These are phyloP conservation scores for Dynastes tityus DNA, from an alignment of 2,888 invertebrate species.

Conservation along the genomic window DNA sequence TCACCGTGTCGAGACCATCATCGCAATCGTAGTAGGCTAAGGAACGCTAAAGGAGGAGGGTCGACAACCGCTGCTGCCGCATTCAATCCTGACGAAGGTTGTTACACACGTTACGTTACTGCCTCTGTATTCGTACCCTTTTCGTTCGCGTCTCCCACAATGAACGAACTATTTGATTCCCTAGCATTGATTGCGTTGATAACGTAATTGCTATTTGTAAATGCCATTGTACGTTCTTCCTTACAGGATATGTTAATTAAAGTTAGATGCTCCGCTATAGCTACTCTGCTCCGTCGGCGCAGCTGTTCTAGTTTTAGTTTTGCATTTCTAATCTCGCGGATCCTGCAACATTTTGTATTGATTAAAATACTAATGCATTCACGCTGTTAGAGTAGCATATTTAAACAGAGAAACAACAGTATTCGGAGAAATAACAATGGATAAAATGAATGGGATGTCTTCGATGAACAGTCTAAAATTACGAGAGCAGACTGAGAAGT, in stretches of 20 bases:
- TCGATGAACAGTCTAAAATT: too few species aligned
- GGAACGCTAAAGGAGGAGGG: conserved; percentile 26
- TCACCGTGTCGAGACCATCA: background rate
- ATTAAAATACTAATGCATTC: background rate
- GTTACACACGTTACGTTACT: conserved; percentile 2
- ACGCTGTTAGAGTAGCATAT: background rate
- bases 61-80: conserved; percentile 39
- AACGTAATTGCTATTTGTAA: conserved; percentile 57
- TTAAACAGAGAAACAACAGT: background rate
- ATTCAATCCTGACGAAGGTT: conserved; percentile 20
- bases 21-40: conserved; percentile 4
- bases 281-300: conserved; percentile 4
- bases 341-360: background rate
- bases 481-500: too few species aligned
- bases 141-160: conserved; percentile 52
- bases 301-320: conserved; percentile 20
- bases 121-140: background rate
- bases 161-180: conserved; percentile 56
- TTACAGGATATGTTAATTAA: conserved; percentile 56
- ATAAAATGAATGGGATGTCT: too few species aligned
- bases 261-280: conserved; percentile 17
- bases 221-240: conserved; percentile 53
- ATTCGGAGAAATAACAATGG: too few species aligned
- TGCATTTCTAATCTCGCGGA: conserved; percentile 22
- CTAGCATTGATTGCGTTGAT: conserved; percentile 57